These are phyloP conservation scores for Crepidodera aurea DNA, from an alignment of 2,888 invertebrate genomes.

Conservation along the genomic window DNA sequence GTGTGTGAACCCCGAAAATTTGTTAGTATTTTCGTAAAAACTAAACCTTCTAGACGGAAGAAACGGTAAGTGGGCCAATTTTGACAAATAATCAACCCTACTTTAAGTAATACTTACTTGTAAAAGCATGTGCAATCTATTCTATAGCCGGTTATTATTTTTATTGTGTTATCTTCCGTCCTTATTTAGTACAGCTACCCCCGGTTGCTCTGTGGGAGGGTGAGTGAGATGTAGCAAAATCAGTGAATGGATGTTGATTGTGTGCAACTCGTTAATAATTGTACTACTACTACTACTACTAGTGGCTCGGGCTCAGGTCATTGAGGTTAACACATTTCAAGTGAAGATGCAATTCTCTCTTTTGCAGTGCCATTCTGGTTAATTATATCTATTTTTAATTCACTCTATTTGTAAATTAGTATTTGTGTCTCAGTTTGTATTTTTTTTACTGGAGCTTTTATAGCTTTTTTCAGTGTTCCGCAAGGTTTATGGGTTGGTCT, in stretches of 20 bases:
- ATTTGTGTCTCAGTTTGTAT: too few species aligned
- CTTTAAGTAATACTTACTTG: slow-evolving; percentile 48
- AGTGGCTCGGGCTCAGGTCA: slow-evolving; percentile 3
- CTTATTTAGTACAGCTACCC: slow-evolving; percentile 18
- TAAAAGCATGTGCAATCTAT: slow-evolving; percentile 42
- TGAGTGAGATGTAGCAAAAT: slow-evolving; percentile 23
- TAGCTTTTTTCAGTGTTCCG: too few species aligned
- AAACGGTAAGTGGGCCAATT: slow-evolving; percentile 44
- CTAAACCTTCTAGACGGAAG: slow-evolving; percentile 28
- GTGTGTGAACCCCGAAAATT: slow-evolving; percentile 41
- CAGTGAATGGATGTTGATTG: slow-evolving; percentile 16
- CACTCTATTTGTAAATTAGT: too few species aligned
- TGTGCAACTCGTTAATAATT: slow-evolving; percentile 16
- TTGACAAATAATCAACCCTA: slow-evolving; percentile 36
- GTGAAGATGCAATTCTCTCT: background rate
- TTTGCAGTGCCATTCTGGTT: background rate
- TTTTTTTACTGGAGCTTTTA: too few species aligned
- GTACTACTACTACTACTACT: slow-evolving; percentile 13
- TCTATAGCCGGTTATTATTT: slow-evolving; percentile 40
- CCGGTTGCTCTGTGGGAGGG: slow-evolving; percentile 11
- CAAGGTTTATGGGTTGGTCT: too few species aligned
- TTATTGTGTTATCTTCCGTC: slow-evolving; percentile 33
- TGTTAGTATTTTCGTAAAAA: slow-evolving; percentile 36
- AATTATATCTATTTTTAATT: background rate
- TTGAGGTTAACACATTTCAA: slow-evolving; percentile 15